Conservation (phyloP, 2,113 vertebrate genomes). For the Perognathus longimembris region DNA sequence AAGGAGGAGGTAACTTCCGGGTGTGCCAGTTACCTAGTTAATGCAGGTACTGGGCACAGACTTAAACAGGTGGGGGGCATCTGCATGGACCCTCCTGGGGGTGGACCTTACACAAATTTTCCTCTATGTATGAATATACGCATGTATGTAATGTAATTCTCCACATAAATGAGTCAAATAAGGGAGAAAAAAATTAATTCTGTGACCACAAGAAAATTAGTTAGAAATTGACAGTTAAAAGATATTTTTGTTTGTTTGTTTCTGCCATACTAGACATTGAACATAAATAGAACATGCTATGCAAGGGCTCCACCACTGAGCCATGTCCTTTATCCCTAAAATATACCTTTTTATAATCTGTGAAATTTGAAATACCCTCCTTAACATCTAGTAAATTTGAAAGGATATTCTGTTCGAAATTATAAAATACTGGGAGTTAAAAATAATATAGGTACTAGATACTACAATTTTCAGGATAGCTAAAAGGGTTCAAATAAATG, state of each 20-base stretch:
- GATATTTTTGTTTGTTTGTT: background rate
- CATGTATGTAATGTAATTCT: background rate
- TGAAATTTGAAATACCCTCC: background rate
- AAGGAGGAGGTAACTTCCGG: too few relatives aligned
- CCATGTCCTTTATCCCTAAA: too few relatives aligned
- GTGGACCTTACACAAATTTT: too few relatives aligned
- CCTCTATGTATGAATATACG: too few relatives aligned
- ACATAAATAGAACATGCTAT: too few relatives aligned
- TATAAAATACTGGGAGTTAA: conserved; percentile 4
- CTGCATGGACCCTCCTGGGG: too few relatives aligned
- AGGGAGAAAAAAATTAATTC: background rate
- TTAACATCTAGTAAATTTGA: background rate
- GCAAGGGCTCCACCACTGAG: too few relatives aligned
- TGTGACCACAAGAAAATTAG: conserved; percentile 2
- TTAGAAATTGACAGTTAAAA: conserved; percentile 18
- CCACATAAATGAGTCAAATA: background rate
- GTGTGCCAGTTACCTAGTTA: too few relatives aligned
- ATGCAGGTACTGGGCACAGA: too few relatives aligned
- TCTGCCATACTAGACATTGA: too few relatives aligned
- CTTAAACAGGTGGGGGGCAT: too few relatives aligned
- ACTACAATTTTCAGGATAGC: background rate
- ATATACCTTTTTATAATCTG: background rate
- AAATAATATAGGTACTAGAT: background rate
- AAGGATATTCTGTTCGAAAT: background rate
- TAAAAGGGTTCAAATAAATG: background rate